These are phyloP conservation scores for Cyclophora albipunctata DNA, from an alignment of 2,888 invertebrate genomes.

Conservation along the genomic window DNA sequence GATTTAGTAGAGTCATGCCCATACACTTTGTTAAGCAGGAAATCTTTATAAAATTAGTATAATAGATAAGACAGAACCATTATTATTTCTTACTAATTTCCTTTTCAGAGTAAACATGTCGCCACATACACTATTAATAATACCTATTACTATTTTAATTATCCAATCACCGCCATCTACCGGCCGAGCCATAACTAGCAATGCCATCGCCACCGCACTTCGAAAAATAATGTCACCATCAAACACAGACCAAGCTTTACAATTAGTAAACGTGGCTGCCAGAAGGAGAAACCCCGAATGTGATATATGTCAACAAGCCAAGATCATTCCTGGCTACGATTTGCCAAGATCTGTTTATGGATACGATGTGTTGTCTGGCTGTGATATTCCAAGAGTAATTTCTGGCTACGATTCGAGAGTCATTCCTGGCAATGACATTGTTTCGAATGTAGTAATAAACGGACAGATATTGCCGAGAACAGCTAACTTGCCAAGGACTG, in stretches of 20 bases:
- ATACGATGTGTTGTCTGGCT: constrained; percentile 3
- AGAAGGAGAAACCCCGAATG: constrained; percentile 11
- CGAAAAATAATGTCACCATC: constrained; percentile 32
- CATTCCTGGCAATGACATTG: not conserved
- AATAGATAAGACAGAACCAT: no score
- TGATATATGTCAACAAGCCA: constrained; percentile 6
- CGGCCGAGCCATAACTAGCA: constrained; percentile 9
- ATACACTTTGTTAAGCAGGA: no score
- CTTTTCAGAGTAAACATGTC: not conserved
- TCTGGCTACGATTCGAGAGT: not conserved
- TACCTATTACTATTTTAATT: not conserved
- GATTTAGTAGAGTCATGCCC: no score
- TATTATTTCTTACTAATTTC: constrained; percentile 10
- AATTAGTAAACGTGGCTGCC: constrained; percentile 18
- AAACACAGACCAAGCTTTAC: constrained; percentile 25
- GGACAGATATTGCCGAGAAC: constrained; percentile 6
- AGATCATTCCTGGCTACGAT: constrained; percentile 1
- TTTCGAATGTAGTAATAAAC: constrained; percentile 2
- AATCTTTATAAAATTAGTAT: no score
- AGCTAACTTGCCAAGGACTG: not conserved
- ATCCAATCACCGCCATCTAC: constrained; percentile 11
- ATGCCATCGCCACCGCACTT: constrained; percentile 19
- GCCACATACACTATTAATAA: not conserved
- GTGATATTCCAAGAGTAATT: not conserved
- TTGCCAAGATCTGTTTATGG: constrained; percentile 2